Evolutionary conservation across 2,888 invertebrate genomes (phyloP).

Genomic region (Acanthacorydalis orientalis): DNA sequence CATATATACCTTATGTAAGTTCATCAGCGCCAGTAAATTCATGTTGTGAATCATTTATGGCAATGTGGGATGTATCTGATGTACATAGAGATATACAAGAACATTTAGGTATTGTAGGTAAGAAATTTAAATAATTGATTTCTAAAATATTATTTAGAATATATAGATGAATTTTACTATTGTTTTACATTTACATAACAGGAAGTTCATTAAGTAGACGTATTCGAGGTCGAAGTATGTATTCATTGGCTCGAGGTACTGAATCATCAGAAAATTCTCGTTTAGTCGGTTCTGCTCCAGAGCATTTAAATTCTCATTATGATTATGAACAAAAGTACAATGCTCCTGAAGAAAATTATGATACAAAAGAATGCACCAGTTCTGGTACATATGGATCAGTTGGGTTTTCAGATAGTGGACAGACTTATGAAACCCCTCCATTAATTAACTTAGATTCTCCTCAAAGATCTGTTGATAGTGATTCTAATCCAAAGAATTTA

Average conservation of each 20-base stretch:
- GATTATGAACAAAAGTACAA: neutral
- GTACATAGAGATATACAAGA: conserved; percentile 84
- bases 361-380: neutral
- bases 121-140: conserved; percentile 16
- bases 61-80: conserved; percentile 96
- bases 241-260: conserved; percentile 52
- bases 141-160: neutral
- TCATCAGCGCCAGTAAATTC: conserved; percentile 18
- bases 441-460: neutral
- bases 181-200: conserved; percentile 15
- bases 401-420: neutral
- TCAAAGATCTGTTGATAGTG: neutral
- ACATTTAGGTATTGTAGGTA: conserved; percentile 79
- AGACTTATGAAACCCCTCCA: neutral
- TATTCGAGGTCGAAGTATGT: conserved; percentile 59
- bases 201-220: conserved; percentile 62
- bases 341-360: neutral
- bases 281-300: conserved; percentile 5
- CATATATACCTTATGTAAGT: conserved; percentile 71
- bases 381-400: conserved; percentile 5
- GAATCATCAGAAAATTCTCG: conserved; percentile 22
- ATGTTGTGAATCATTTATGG: conserved; percentile 67
- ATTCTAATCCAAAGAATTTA: too few species aligned
- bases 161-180: conserved; percentile 3
- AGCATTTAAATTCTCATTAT: conserved; percentile 1